Evolutionary conservation across 2,113 vertebrate genomes (phyloP).

Genomic region (Mastomys natalensis): DNA sequence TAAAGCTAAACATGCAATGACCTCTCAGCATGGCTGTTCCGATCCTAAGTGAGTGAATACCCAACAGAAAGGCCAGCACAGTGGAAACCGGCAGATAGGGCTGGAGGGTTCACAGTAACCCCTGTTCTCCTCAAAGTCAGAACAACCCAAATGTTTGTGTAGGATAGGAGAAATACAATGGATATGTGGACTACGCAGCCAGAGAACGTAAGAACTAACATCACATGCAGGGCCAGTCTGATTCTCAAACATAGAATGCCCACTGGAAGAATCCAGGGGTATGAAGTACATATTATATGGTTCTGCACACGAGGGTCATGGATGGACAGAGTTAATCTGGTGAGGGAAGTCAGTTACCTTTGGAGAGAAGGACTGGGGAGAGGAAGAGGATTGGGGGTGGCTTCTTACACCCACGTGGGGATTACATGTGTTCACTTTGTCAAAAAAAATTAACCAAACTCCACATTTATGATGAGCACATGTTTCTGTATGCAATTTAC

Average conservation of each 20-base stretch:
- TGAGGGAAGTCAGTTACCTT: neutral
- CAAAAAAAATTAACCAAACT: neutral
- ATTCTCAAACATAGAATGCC: neutral
- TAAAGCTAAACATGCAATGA: neutral
- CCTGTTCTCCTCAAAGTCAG: neutral
- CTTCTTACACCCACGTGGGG: neutral
- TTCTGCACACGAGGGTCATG: constrained; percentile 14
- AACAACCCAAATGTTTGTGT: neutral
- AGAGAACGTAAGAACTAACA: neutral
- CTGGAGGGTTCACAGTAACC: neutral
- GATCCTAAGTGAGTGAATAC: neutral
- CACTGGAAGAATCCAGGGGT: neutral
- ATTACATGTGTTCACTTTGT: neutral
- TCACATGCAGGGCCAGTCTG: neutral
- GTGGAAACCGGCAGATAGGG: neutral
- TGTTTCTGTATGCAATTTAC: neutral
- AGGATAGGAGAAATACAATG: neutral
- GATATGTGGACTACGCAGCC: neutral
- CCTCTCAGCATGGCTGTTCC: neutral
- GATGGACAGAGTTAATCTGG: neutral
- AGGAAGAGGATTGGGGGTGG: neutral
- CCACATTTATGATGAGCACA: neutral
- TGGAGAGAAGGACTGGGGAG: neutral
- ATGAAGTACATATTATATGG: neutral
- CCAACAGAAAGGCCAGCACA: neutral